phyloP scores from a whole-genome alignment of 2,888 invertebrate species.

The Marronus borbonicus region DNA sequence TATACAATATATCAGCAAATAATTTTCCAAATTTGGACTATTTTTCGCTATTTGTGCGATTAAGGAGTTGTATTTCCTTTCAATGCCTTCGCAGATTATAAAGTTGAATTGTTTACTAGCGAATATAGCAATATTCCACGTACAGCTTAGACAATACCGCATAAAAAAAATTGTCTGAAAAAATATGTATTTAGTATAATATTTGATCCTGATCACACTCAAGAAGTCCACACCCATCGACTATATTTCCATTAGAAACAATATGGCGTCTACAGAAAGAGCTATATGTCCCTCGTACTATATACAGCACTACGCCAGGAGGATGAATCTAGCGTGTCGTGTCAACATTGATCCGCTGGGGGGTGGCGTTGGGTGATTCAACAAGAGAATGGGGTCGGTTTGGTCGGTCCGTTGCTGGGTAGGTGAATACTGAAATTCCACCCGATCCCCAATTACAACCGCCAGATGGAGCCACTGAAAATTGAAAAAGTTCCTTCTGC shows the following conservation, averaged over 20 bases:
- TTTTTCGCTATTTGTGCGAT: no score
- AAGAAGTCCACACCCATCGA: conserved; percentile 39
- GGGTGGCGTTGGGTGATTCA: conserved; percentile 55
- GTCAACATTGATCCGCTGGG: conserved; percentile 68
- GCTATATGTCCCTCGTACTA: conserved; percentile 60
- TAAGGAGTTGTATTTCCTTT: no score
- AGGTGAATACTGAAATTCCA: conserved; percentile 47
- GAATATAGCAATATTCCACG: background rate
- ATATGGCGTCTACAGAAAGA: conserved; percentile 58
- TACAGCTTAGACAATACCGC: background rate
- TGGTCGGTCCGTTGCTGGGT: conserved; percentile 45
- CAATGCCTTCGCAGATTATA: no score
- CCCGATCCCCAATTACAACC: conserved; percentile 65
- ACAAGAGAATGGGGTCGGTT: conserved; percentile 53
- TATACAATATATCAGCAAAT: no score
- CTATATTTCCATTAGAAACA: conserved; percentile 54
- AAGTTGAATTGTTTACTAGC: no score
- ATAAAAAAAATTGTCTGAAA: background rate
- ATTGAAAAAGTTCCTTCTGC: conserved; percentile 57
- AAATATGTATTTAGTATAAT: background rate
- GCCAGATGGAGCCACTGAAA: conserved; percentile 61
- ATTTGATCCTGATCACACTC: background rate
- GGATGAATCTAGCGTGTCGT: conserved; percentile 66
- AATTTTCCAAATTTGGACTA: no score
- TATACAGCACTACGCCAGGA: conserved; percentile 54